These are phyloP conservation scores for Rana temporaria DNA, from an alignment of 2,113 vertebrate species.

Conservation along the genomic window DNA sequence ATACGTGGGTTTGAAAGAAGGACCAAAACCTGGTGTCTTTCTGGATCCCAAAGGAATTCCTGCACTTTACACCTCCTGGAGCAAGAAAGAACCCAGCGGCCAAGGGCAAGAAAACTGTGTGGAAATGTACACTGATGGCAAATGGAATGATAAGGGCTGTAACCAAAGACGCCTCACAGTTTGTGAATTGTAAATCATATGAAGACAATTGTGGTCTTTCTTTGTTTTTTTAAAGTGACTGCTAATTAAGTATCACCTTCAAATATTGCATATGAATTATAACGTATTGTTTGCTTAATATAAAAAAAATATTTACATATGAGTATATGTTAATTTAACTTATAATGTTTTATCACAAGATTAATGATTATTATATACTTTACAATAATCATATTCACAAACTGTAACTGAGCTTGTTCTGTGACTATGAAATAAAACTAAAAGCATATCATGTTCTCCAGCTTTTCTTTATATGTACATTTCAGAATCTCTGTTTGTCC, in stretches of 20 bases:
- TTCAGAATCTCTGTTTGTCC: background rate
- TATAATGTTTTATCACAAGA: background rate
- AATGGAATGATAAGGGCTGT: slow-evolving; percentile 71
- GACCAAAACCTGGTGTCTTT: slow-evolving; percentile 58
- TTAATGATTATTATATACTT: background rate
- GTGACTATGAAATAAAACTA: background rate
- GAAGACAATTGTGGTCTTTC: background rate
- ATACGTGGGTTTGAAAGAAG: slow-evolving; percentile 69
- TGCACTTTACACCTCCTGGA: slow-evolving; percentile 66
- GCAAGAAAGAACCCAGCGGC: slow-evolving; percentile 66
- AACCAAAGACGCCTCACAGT: slow-evolving; percentile 60
- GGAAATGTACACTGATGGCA: slow-evolving; percentile 72
- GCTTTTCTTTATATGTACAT: background rate
- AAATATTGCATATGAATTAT: background rate
- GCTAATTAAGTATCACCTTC: no score
- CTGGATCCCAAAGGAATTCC: slow-evolving; percentile 51
- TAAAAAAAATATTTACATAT: background rate
- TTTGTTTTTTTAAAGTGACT: no score
- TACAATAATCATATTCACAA: background rate
- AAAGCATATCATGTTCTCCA: background rate
- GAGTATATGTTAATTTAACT: background rate
- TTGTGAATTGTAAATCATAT: slow-evolving; percentile 67
- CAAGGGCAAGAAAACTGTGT: slow-evolving; percentile 66
- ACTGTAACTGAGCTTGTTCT: background rate
- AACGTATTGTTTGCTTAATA: no score